A percentile compares a stretch with the other conserved stretches of the same genome.
phyloP scores from a whole-genome alignment of 1,140 invertebrate species.

The Trachymyrmex septentrionalis region DNA sequence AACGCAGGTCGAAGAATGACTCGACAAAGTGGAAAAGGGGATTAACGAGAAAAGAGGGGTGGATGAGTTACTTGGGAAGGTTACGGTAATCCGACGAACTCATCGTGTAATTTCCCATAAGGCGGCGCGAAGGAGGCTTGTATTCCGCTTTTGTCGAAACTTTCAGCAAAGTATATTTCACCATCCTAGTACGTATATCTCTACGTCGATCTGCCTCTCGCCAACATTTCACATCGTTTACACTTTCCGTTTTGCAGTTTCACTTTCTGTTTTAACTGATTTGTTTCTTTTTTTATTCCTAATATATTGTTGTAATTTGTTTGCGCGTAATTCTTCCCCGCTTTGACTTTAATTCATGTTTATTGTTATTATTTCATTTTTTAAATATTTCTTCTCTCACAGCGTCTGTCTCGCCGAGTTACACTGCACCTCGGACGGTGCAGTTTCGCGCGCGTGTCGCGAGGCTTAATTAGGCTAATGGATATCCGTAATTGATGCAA shows the following conservation, averaged over 20 bases:
- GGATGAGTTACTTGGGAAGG: slow-evolving; percentile 54
- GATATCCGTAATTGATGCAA: slow-evolving; percentile 74
- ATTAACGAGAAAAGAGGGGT: background rate
- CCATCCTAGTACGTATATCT: slow-evolving; percentile 3
- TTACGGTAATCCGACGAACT: slow-evolving; percentile 76
- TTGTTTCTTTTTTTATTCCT: background rate
- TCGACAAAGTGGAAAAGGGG: slow-evolving; percentile 36
- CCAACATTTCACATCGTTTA: slow-evolving; percentile 31
- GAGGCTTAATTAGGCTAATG: slow-evolving; percentile 76
- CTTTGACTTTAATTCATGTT: background rate
- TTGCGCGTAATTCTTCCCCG: background rate
- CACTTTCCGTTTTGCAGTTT: slow-evolving; percentile 10
- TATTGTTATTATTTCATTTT: background rate
- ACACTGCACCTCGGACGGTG: slow-evolving; percentile 9
- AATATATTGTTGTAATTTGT: background rate
- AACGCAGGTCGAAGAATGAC: slow-evolving; percentile 46
- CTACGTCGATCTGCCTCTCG: slow-evolving; percentile 3
- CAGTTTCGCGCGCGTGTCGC: slow-evolving; percentile 50
- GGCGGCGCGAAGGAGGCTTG: slow-evolving; percentile 65
- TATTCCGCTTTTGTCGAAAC: slow-evolving; percentile 67
- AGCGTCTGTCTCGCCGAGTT: background rate
- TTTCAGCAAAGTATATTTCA: slow-evolving; percentile 51
- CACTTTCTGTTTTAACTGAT: background rate
- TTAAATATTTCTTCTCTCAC: background rate
- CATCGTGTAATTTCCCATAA: slow-evolving; percentile 82